Percentiles rank a stretch among this genome's conserved stretches.
Evolutionary conservation across 1,140 invertebrate genomes (phyloP).

Genomic region (Macrobrachium rosenbergii): DNA sequence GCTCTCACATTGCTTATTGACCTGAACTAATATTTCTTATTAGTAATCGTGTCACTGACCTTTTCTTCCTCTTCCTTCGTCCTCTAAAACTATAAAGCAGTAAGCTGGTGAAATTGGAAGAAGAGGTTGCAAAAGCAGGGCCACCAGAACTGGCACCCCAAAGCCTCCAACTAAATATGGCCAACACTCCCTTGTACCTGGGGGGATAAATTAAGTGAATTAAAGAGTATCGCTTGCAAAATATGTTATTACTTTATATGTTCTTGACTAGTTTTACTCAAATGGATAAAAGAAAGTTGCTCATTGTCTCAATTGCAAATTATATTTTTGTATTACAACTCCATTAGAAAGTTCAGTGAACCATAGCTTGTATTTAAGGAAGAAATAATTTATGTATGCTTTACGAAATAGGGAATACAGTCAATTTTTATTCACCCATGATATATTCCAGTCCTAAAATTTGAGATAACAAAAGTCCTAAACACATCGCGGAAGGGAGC

Average conservation of each 20-base stretch:
- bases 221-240: not conserved
- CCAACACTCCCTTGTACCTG: conserved; percentile 41
- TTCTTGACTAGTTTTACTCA: too few relatives aligned
- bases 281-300: too few relatives aligned
- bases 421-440: conserved; percentile 28
- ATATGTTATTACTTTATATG: too few relatives aligned
- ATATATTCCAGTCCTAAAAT: conserved; percentile 41
- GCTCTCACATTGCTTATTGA: too few relatives aligned
- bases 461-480: conserved; percentile 35
- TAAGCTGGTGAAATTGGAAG: conserved; percentile 52
- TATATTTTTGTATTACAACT: too few relatives aligned
- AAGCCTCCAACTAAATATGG: conserved; percentile 40
- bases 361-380: not conserved
- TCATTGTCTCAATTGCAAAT: too few relatives aligned
- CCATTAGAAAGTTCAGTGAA: too few relatives aligned
- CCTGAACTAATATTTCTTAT: too few relatives aligned
- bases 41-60: not conserved
- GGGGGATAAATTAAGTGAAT: not conserved
- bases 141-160: conserved; percentile 18
- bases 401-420: not conserved
- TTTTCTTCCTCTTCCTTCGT: conserved; percentile 23
- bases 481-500: conserved; percentile 30
- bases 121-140: conserved; percentile 24
- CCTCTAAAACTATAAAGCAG: conserved; percentile 12
- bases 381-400: not conserved